Base-by-base conservation (phyloP, 2,888 invertebrate genomes). In the Epicampocera succincta region DNA sequence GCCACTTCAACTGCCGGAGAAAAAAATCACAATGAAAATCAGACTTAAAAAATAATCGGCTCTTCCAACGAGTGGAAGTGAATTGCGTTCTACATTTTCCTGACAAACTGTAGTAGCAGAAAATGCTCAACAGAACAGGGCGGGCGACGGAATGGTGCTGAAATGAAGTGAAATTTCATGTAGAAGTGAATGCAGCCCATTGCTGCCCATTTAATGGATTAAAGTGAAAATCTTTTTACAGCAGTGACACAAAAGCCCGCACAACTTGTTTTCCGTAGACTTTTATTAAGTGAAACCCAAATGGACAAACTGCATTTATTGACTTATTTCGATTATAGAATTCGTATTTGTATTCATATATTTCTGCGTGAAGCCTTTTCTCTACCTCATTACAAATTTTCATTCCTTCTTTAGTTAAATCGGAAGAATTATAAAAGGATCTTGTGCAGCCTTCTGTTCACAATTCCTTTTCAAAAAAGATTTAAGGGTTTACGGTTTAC, bases 221-320 rank as follows among this genome's bases (percentile, higher is more conserved):
- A n/a, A n/a, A n/a, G n/a, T n/a, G n/a, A n/a, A n/a, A n/a, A n/a
- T n/a, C n/a, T n/a, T n/a, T n/a, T n/a, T n/a, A n/a, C n/a, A n/a
- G n/a, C 19, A 44, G 44, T n/a, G 17, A 4, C 12, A 40, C 5
- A n/a, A 42, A 71, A 25, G 5, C 17, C 38, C n/a, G n/a, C n/a
- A 3, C 25, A 56, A 48, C 56, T 65, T 74, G 40, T 75, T 25
- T 33, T 54, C 19, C 13, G n/a, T n/a, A n/a, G n/a, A n/a, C n/a
- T n/a, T n/a, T n/a, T n/a, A n/a, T n/a, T 2, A 11, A 46, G 2
- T 13, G 29, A 46, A 42, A 25, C 15, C 17, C 19, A 44, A 50
- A 68, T 0, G 56, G 72, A 46, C 52, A 61, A 68, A 73, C 72
- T 84, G 84, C 84, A 84, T 84, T 87, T 87, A 87, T 88, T 87